These are phyloP conservation scores for Atherinomorus stipes DNA, from an alignment of 2,113 vertebrate genomes.

Conservation along the genomic window DNA sequence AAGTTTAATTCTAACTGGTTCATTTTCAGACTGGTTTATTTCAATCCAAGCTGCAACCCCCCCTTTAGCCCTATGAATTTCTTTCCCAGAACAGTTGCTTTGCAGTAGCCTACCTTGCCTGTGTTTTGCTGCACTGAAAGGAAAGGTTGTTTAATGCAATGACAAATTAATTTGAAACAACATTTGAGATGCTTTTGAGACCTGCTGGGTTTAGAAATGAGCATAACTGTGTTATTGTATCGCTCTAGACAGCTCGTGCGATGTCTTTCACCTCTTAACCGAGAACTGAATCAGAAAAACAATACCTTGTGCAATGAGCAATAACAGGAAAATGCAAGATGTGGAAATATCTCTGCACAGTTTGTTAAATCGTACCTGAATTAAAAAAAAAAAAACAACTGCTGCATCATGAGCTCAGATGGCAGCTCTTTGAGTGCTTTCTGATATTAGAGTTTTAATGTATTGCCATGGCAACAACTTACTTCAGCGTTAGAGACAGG, in stretches of 20 bases:
- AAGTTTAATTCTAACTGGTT: neutral
- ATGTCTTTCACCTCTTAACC: neutral
- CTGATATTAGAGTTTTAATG: slow-evolving; percentile 16
- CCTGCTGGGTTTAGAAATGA: no score
- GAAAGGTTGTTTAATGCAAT: no score
- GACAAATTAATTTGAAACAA: no score
- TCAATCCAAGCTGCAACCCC: no score
- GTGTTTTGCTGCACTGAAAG: no score
- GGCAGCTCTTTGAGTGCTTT: slow-evolving; percentile 3
- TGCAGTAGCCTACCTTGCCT: no score
- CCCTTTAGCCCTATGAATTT: no score
- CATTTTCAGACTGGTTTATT: neutral
- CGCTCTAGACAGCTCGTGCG: neutral
- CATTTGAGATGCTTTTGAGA: no score
- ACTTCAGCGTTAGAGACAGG: slow-evolving; percentile 1
- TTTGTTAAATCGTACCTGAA: slow-evolving; percentile 7
- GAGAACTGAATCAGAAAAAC: neutral
- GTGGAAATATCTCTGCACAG: slow-evolving; percentile 4
- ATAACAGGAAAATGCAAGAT: slow-evolving; percentile 10
- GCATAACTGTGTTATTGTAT: neutral
- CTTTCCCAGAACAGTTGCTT: no score
- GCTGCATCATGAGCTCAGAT: neutral
- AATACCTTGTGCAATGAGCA: slow-evolving; percentile 28
- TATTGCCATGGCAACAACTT: slow-evolving; percentile 29
- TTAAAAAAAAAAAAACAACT: neutral